Base-by-base conservation (phyloP, 1,140 invertebrate species). In the Camponotus floridanus region DNA sequence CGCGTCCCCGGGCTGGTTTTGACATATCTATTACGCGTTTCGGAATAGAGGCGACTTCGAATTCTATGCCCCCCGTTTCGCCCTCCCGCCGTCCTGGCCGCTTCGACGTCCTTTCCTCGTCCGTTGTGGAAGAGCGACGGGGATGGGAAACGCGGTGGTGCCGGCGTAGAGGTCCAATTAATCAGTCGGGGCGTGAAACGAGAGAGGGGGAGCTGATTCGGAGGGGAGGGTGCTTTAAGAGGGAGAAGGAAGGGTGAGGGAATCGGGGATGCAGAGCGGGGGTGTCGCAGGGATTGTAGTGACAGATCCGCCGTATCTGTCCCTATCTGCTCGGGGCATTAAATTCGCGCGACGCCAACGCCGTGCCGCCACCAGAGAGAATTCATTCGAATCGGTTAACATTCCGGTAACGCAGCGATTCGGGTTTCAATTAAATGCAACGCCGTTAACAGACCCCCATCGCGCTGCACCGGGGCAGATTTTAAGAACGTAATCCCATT, bases 21-120 rank as follows among this genome's bases (percentile, higher is more conserved):
- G 94, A 94, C 94, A 95, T 94, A 94, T 95, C 94, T 94, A 95
- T 94, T 94, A 94, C 93, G 92, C 91, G 90, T 92, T 94, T 91
- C 88, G 91, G 89, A 94, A 94, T 94, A 92, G 92, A 92, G 92
- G 90, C 91, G 93, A 94, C 93, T 94, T 94, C 86, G 92, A 94
- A 94, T 93, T 93, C 91, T 93, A 91, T 92, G 86, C 84, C 76
- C 87, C 76, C 78, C 57, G 67, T 65, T 62, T 64, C 65, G 39
- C 55, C 21, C 45, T 1, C 15, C 21, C 57, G 2, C 48, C 48
- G 18, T 51, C 15, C 48, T 51, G 26, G 42, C 11, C 71, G 21
- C 55, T 57, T 79, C 81, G 67, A 55, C 39, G 83, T 74, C 78
- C 71, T 87, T 45, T 88, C 83, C 85, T 74, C 70, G 71, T 42